Conservation (phyloP, 1,140 invertebrate species). For the Neodiprion virginianus region DNA sequence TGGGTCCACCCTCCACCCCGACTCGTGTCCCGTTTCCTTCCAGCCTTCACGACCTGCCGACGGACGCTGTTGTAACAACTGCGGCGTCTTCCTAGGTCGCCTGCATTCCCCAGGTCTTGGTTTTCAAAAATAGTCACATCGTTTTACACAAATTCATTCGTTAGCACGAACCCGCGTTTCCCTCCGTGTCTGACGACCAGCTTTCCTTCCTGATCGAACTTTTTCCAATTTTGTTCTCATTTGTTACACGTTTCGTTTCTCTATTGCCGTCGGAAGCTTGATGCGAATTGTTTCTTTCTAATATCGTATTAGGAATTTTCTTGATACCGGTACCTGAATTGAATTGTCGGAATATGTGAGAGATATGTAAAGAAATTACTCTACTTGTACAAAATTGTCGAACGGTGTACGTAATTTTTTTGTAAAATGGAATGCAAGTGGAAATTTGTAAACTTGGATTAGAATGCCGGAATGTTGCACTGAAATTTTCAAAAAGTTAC, state of each 20-base stretch:
- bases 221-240: background rate
- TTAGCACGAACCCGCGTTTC: background rate
- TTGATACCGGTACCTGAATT: too few relatives aligned
- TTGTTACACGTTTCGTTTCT: background rate
- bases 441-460: too few relatives aligned
- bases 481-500: too few relatives aligned
- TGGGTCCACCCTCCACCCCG: background rate
- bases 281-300: background rate
- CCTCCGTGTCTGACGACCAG: background rate
- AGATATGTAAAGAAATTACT: too few relatives aligned
- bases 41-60: conserved; percentile 13
- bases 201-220: background rate
- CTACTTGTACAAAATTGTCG: too few relatives aligned
- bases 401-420: too few relatives aligned
- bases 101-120: background rate
- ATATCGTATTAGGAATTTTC: background rate
- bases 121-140: background rate
- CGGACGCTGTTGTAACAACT: conserved; percentile 15
- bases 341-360: too few relatives aligned
- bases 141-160: background rate
- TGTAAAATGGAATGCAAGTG: too few relatives aligned
- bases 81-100: background rate
- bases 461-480: too few relatives aligned
- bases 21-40: background rate
- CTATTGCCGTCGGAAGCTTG: background rate